Percentiles rank a stretch among this genome's conserved stretches.
These are phyloP conservation scores for Melinopterus prodromus DNA, from an alignment of 2,888 invertebrate genomes.

Conservation along the genomic window DNA sequence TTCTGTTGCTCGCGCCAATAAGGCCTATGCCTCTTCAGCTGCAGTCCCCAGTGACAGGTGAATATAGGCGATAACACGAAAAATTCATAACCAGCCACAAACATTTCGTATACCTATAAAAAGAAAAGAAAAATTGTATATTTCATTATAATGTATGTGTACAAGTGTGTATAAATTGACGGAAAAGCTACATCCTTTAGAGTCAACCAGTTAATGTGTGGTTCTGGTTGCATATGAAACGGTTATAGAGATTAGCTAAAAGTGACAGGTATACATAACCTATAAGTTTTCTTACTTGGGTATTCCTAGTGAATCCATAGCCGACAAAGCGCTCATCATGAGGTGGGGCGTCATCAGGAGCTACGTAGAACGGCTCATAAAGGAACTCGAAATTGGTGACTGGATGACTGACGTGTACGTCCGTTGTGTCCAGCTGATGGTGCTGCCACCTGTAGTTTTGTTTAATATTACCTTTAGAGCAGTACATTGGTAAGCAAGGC, in stretches of 20 bases:
- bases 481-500: no score
- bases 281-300: conserved; percentile 71
- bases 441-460: conserved; percentile 66
- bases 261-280: not conserved
- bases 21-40: conserved; percentile 79
- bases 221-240: no score
- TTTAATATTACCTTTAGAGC: conserved; percentile 11
- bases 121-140: not conserved
- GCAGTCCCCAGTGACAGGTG: conserved; percentile 90
- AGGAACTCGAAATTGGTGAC: conserved; percentile 86
- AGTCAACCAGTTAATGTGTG: no score
- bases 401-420: conserved; percentile 81
- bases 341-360: conserved; percentile 80
- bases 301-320: conserved; percentile 91
- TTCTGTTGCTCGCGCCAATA: conserved; percentile 90
- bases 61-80: conserved; percentile 87
- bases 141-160: no score
- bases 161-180: no score
- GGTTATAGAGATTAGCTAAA: no score
- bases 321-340: conserved; percentile 92
- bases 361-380: conserved; percentile 93
- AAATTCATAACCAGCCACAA: conserved; percentile 87
- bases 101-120: conserved; percentile 89
- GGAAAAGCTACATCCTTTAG: no score
- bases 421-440: conserved; percentile 66